Conservation (phyloP, 2,888 invertebrate genomes). For the Perdita meconis region DNA sequence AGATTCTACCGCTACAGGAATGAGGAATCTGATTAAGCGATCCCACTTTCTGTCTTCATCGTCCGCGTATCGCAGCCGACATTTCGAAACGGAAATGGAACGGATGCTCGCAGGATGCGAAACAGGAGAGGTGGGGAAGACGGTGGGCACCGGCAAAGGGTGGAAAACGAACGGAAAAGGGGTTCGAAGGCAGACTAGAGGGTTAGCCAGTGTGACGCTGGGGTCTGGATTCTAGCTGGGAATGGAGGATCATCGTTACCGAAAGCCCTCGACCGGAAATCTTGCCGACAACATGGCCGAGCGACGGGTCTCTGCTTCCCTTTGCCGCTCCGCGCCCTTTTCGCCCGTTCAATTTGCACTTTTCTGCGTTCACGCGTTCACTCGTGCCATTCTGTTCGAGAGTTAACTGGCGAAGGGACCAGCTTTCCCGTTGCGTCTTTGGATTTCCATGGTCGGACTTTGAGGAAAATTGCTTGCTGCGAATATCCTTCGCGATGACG, state of each 20-base stretch:
- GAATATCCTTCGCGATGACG: not conserved
- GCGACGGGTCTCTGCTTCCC: conserved; percentile 1
- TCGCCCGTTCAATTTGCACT: conserved; percentile 61
- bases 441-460: not conserved
- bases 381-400: conserved; percentile 10
- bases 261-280: conserved; percentile 70
- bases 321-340: conserved; percentile 14
- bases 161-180: conserved; percentile 21
- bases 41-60: conserved; percentile 57
- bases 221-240: conserved; percentile 40
- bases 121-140: conserved; percentile 34
- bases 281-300: conserved; percentile 51
- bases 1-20: conserved; percentile 16
- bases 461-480: conserved; percentile 13
- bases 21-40: conserved; percentile 67
- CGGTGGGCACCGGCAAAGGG: conserved; percentile 1
- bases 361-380: conserved; percentile 36
- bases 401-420: conserved; percentile 10
- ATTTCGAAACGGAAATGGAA: conserved; percentile 66
- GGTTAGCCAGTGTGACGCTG: conserved; percentile 31
- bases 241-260: conserved; percentile 69
- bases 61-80: conserved; percentile 62
- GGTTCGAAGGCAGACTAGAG: conserved; percentile 28
- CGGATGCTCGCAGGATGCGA: conserved; percentile 45
- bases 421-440: not conserved